Conservation (phyloP, 1,140 invertebrate genomes). For the Ceratosolen solmsi region DNA sequence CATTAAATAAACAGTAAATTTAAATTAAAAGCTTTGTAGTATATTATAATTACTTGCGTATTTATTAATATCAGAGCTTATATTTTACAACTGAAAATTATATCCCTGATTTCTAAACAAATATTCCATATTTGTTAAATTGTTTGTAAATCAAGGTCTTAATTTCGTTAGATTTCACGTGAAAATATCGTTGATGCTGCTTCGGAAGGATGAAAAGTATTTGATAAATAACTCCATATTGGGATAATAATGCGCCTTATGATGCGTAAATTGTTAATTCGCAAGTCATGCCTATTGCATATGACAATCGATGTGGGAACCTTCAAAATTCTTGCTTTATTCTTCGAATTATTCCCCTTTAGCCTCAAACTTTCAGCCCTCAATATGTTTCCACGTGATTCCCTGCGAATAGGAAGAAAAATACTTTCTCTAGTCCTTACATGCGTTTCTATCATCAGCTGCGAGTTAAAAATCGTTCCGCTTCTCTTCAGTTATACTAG, state of each 20-base stretch:
- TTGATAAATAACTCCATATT: constrained; percentile 70
- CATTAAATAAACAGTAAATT: too few relatives aligned
- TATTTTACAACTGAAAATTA: too few relatives aligned
- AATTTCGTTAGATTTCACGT: background rate
- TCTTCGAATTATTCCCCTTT: constrained; percentile 25
- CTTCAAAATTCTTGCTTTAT: constrained; percentile 20
- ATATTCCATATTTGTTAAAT: too few relatives aligned
- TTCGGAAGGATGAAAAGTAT: constrained; percentile 56
- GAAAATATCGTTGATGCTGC: constrained; percentile 43
- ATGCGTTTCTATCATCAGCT: background rate
- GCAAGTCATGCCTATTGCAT: constrained; percentile 61
- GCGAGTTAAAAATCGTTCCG: constrained; percentile 27
- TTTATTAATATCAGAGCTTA: too few relatives aligned
- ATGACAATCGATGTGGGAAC: constrained; percentile 46
- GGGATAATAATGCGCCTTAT: constrained; percentile 71
- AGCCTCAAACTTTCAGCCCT: constrained; percentile 49
- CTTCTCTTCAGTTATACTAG: background rate
- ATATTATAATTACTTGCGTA: too few relatives aligned
- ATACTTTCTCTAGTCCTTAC: background rate
- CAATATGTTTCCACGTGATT: constrained; percentile 59
- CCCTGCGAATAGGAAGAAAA: constrained; percentile 51
- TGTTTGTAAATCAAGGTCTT: background rate
- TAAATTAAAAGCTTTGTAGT: too few relatives aligned
- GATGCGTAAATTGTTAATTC: constrained; percentile 71
- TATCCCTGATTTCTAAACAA: too few relatives aligned